Conservation (phyloP, 2,888 invertebrate genomes). For the Cantharis nigra region DNA sequence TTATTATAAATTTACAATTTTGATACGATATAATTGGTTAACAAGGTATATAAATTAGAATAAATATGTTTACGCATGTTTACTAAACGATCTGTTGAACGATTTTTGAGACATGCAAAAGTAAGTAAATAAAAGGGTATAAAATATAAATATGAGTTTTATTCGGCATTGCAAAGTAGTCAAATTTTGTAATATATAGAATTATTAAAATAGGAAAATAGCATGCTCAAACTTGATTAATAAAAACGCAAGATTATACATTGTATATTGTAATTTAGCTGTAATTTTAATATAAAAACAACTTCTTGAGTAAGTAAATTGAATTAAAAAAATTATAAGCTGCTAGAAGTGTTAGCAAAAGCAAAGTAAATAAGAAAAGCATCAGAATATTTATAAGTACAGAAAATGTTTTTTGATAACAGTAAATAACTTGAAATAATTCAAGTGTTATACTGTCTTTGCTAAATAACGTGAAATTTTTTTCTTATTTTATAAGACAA, state of each 20-base stretch:
- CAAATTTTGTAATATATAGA: neutral
- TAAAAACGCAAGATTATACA: neutral
- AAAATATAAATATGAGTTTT: neutral
- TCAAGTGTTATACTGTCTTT: neutral
- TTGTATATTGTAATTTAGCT: neutral
- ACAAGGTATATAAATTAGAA: neutral
- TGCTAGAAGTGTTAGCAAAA: neutral
- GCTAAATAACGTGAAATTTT: neutral
- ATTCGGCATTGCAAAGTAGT: neutral
- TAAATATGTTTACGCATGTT: neutral
- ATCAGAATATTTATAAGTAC: neutral
- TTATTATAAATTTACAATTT: neutral
- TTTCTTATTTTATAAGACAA: neutral
- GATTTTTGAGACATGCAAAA: neutral
- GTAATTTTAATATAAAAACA: neutral
- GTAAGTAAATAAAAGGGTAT: neutral
- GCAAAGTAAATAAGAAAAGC: neutral
- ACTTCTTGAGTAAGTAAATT: neutral
- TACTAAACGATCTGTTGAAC: neutral
- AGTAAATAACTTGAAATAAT: neutral
- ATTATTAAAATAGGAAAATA: neutral
- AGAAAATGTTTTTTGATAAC: neutral
- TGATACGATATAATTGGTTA: neutral
- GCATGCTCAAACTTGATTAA: neutral
- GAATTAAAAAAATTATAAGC: neutral